phyloP scores from a whole-genome alignment of 1,140 invertebrate species.

The Rhopalosiphum padi region DNA sequence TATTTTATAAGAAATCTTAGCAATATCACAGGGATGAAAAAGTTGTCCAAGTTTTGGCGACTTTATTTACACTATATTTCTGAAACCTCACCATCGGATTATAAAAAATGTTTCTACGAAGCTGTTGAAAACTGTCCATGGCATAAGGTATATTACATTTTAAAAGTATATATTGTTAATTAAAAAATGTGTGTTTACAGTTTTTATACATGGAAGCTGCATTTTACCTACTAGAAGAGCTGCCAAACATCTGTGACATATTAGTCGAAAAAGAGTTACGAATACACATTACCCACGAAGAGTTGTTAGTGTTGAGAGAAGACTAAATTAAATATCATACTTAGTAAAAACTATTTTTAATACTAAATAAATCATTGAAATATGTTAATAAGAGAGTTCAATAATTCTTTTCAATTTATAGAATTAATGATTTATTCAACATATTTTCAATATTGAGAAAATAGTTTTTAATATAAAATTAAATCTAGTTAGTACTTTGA shows the following conservation, averaged over 20 bases:
- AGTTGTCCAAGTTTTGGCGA: conserved; percentile 68
- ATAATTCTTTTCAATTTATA: background rate
- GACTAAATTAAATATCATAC: conserved; percentile 58
- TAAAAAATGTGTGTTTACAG: conserved; percentile 61
- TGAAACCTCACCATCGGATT: conserved; percentile 62
- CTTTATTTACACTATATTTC: conserved; percentile 68
- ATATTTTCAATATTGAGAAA: no score
- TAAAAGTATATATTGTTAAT: background rate
- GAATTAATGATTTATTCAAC: no score
- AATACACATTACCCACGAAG: conserved; percentile 74
- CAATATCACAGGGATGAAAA: conserved; percentile 47
- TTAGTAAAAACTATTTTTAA: background rate
- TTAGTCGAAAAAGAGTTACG: conserved; percentile 75
- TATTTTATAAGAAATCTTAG: conserved; percentile 53
- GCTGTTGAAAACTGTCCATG: conserved; percentile 74
- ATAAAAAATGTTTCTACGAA: conserved; percentile 65
- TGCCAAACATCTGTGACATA: conserved; percentile 73
- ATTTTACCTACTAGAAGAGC: conserved; percentile 65
- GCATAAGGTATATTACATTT: conserved; percentile 67
- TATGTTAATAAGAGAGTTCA: background rate
- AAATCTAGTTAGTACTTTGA: no score
- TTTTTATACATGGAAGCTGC: conserved; percentile 67
- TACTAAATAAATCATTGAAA: background rate
- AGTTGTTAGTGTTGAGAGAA: conserved; percentile 71
- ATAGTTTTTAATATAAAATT: no score